These are phyloP conservation scores for Apocrypta bakeri DNA, from an alignment of 1,140 invertebrate genomes.

Conservation along the genomic window DNA sequence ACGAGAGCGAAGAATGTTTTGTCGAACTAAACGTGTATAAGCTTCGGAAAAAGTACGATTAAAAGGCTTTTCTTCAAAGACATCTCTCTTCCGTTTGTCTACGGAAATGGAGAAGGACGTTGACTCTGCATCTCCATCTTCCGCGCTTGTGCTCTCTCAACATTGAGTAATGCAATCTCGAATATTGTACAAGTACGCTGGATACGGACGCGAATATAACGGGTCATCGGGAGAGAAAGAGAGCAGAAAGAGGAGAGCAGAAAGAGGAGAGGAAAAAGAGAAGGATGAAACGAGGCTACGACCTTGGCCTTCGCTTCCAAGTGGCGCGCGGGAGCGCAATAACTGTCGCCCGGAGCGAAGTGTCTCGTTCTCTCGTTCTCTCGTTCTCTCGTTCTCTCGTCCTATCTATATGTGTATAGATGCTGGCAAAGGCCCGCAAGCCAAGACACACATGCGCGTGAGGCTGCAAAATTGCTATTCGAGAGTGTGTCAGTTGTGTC, in stretches of 20 bases:
- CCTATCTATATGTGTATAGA: neutral
- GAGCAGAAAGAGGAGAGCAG: conserved; percentile 23
- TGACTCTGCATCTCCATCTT: neutral
- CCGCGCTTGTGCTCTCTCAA: neutral
- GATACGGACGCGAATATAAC: conserved; percentile 32
- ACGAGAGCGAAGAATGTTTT: too few relatives aligned
- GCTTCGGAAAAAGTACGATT: too few relatives aligned
- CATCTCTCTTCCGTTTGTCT: conserved; percentile 13
- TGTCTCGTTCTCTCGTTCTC: conserved; percentile 26
- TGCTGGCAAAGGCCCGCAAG: conserved; percentile 34
- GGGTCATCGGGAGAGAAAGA: neutral
- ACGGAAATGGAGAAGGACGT: conserved; percentile 38
- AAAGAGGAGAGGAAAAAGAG: conserved; percentile 18
- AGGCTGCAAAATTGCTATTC: neutral
- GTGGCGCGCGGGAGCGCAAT: conserved; percentile 46
- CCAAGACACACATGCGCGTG: conserved; percentile 37
- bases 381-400: too few relatives aligned
- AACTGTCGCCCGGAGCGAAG: conserved; percentile 60
- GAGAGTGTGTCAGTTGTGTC: neutral
- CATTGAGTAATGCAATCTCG: conserved; percentile 43
- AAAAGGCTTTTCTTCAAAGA: neutral
- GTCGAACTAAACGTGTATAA: too few relatives aligned
- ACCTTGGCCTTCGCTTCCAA: conserved; percentile 65
- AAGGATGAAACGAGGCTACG: conserved; percentile 47
- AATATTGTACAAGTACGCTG: conserved; percentile 6